Evolutionary conservation across 2,888 invertebrate genomes (phyloP), one percentile per base, ranked within the genome.

Genomic region (Hololepta plana): DNA sequence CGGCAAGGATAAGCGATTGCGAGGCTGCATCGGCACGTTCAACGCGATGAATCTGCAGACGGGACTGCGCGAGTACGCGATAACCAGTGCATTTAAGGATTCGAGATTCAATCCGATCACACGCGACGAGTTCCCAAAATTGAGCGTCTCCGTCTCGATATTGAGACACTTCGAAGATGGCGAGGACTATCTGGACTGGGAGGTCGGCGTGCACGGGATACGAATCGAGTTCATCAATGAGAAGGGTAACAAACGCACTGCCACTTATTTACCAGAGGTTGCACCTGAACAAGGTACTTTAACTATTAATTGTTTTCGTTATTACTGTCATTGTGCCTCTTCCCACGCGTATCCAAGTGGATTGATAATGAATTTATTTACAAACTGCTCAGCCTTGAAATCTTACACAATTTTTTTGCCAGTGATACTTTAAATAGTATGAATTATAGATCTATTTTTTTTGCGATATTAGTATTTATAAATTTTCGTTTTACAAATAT

Each of bases 21-120:
- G 98, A 37, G 98, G 98, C 26, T 98, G 98, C 60, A 98, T 98
- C 51, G 98, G 98, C 33, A 98, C 98, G 24, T 99, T 98, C 56
- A 90, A 87, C 54, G 84, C 91, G 29, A 84, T 93, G 75, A 84
- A 82, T 53, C 70, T 96, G 47, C 93, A 95, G 53, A 72, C 77
- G 49, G 90, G 95, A 35, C 69, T 96, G 38, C 70, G 88, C 40
- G 95, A 96, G 60, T 96, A 96, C 58, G 91, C 96, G 27, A 73
- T 91, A 44, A 95, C 95, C 38, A 95, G 95, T 62, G 98, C 98
- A 37, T 73, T 96, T 49, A 90, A 91, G 54, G 98, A 98, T 60
- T 88, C 90, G 15, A 75, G 98, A 16, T 98, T 98, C 60, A 74
- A 80, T 40, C 96, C 98, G 4, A 90, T 98, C 38, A 75, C 80